Evolutionary conservation across 64 coral and sea anemone species (phyloP).

Genomic region (Platygyra sinensis): DNA sequence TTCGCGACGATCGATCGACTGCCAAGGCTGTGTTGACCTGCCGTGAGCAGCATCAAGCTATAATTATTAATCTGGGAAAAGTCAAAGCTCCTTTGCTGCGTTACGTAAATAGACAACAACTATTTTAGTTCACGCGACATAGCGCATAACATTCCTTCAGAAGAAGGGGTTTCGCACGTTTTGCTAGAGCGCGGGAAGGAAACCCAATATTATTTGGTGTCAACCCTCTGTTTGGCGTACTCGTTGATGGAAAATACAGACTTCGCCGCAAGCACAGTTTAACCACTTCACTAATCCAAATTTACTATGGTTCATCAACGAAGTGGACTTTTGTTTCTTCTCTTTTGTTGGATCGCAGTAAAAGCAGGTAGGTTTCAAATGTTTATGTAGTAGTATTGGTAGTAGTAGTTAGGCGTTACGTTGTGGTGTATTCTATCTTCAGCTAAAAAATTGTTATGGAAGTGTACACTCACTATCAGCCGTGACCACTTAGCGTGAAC

Average conservation of each 20-base stretch:
- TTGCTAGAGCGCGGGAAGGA: background rate
- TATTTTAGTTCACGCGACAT: background rate
- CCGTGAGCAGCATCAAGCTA: background rate
- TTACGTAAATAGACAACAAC: background rate
- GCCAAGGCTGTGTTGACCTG: background rate
- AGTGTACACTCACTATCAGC: slow-evolving; percentile 2
- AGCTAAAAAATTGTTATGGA: background rate
- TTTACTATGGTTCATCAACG: slow-evolving; percentile 35
- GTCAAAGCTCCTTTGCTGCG: background rate
- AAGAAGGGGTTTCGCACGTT: background rate
- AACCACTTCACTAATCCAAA: background rate
- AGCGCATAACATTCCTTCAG: background rate
- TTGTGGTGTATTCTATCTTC: background rate
- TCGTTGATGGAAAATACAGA: background rate
- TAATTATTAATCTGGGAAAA: background rate
- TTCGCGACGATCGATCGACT: background rate
- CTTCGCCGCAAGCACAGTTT: background rate
- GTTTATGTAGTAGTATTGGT: background rate
- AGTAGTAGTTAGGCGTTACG: background rate
- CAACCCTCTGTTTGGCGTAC: background rate
- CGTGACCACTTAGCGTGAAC: background rate
- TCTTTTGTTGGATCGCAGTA: slow-evolving; percentile 24
- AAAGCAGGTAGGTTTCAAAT: slow-evolving; percentile 27
- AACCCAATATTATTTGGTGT: background rate
- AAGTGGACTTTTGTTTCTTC: slow-evolving; percentile 20